phyloP scores from a whole-genome alignment of 2,888 invertebrate genomes.

The Ennomos erosarius region DNA sequence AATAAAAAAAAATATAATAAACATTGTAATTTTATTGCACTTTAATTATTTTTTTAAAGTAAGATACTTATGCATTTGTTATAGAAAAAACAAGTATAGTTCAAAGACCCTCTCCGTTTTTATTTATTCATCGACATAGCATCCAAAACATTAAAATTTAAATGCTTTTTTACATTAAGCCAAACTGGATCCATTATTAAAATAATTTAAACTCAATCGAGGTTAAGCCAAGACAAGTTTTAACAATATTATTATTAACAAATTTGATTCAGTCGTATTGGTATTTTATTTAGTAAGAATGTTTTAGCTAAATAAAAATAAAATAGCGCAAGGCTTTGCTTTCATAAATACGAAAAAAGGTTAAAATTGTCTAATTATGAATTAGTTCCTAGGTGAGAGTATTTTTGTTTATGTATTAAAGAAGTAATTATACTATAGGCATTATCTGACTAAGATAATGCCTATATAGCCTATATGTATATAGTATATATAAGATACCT shows the following conservation, averaged over 20 bases:
- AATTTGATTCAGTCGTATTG: conserved; percentile 3
- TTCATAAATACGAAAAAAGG: background rate
- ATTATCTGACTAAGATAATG: too few species aligned
- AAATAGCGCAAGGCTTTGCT: background rate
- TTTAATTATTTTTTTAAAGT: too few species aligned
- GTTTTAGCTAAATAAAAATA: background rate
- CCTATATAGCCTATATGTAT: too few species aligned
- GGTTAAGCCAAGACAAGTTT: conserved; percentile 25
- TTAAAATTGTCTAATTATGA: too few species aligned
- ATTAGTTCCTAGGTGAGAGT: too few species aligned
- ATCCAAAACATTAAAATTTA: conserved; percentile 10
- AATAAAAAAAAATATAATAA: too few species aligned
- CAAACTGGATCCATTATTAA: conserved; percentile 35
- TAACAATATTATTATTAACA: conserved; percentile 6
- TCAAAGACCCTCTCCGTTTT: background rate
- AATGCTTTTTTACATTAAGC: conserved; percentile 25
- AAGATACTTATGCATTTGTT: background rate
- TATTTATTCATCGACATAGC: background rate
- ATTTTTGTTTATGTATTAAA: too few species aligned
- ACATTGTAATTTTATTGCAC: too few species aligned
- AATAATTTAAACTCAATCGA: conserved; percentile 21
- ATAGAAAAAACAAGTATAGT: background rate
- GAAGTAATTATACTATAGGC: too few species aligned
- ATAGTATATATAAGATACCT: too few species aligned
- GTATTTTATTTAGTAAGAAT: background rate